Percentiles rank a stretch among this genome's conserved stretches.
Evolutionary conservation across 2,888 invertebrate species (phyloP).

Genomic region (Caenorhabditis becei): DNA sequence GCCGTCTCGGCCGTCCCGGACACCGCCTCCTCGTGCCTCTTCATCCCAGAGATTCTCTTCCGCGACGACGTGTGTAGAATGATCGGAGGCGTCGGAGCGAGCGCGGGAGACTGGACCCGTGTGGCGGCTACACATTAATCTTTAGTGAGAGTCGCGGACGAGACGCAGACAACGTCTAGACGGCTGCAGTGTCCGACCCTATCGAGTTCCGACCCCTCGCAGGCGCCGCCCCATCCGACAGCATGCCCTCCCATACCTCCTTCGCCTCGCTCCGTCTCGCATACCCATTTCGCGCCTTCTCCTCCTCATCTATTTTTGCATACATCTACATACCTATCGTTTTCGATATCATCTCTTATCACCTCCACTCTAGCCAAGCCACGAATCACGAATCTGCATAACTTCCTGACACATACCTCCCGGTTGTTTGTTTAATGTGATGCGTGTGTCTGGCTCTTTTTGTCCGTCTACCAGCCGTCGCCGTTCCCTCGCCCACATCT

Average conservation of each 20-base stretch:
- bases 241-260: conserved; percentile 59
- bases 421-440: conserved; percentile 38
- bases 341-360: conserved; percentile 8
- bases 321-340: background rate
- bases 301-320: background rate
- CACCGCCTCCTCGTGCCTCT: conserved; percentile 3
- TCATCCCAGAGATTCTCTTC: conserved; percentile 3
- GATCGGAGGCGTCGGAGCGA: conserved; percentile 21
- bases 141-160: conserved; percentile 19
- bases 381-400: background rate
- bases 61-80: conserved; percentile 37
- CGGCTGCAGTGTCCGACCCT: conserved; percentile 55
- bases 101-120: conserved; percentile 2
- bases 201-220: conserved; percentile 57
- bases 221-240: conserved; percentile 52
- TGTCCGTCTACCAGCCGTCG: conserved; percentile 7
- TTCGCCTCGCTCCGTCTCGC: conserved; percentile 6
- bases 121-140: conserved; percentile 52
- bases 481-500: background rate
- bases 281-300: conserved; percentile 24
- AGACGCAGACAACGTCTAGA: conserved; percentile 54
- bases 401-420: background rate
- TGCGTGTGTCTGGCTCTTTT: conserved; percentile 18
- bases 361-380: background rate
- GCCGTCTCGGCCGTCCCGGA: conserved; percentile 6